Evolutionary conservation across 2,888 invertebrate genomes (phyloP), one percentile per base, ranked within the genome.

Genomic region (Pristionchus mayeri): DNA sequence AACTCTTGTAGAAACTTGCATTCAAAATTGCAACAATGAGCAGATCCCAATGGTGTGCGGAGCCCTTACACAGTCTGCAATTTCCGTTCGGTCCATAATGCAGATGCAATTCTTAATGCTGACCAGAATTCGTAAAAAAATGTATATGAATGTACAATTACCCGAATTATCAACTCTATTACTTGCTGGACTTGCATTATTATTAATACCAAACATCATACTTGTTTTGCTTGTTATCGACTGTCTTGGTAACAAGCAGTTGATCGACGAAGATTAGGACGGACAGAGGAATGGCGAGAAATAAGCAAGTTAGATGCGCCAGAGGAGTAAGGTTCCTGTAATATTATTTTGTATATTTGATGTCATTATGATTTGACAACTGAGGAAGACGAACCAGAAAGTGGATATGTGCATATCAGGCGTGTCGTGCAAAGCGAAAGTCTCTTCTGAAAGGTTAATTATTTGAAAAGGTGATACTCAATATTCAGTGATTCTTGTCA

Each of bases 231-330:
- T 94, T 94, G 86, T 94, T 94, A 91, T 94, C 94, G 87, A 95
- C 94, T 91, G 94, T 94, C 57, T 94, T 94, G 84, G 94, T 94
- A 48, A 94, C 94, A 85, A 95, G 94, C 90, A 95, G 94, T 92
- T 95, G 95, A 91, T 95, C 95, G 94, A 95, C 94, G 91, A 95
- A 95, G 92, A 95, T 94, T 37, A 95, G 93, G 52, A 95, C 92
- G 0, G 95, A 94, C 4, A 95, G 92, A 85, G 94, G 94, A 89
- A 95, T 94, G 16, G 94, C 94, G 30, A 95, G 93, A 16, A 94
- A 94, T 88, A 94, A 93, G 57, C 94, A 93, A 4, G 93, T 94
- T 76, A 94, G 24, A 24, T 84, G 75, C 0, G 84, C 84, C 7
- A 13, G 11, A 3, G 71, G 71, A 37, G 84, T 7, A 3, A 84